phyloP scores from a whole-genome alignment of 1,140 invertebrate species.

The Manduca sexta region DNA sequence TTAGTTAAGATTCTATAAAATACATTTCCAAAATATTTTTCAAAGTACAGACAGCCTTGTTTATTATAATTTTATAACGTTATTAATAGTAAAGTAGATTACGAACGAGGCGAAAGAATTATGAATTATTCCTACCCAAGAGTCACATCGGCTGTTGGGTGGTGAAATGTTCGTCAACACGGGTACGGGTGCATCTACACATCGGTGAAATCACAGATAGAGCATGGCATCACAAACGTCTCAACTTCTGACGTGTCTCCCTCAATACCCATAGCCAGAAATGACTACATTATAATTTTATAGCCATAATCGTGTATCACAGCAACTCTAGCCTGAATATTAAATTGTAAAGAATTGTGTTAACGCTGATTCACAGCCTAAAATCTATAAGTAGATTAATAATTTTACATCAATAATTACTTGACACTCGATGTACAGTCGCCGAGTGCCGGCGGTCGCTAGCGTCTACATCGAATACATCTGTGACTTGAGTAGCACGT shows the following conservation, averaged over 20 bases:
- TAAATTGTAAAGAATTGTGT: constrained; percentile 58
- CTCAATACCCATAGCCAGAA: constrained; percentile 30
- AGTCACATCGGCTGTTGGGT: constrained; percentile 12
- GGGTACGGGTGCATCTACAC: constrained; percentile 31
- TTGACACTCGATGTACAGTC: constrained; percentile 20
- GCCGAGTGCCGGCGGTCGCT: background rate
- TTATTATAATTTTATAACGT: constrained; percentile 15
- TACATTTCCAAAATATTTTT: constrained; percentile 20
- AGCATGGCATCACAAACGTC: constrained; percentile 29
- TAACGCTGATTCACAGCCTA: constrained; percentile 66
- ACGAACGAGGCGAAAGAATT: constrained; percentile 15
- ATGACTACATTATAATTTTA: constrained; percentile 50
- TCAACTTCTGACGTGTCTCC: constrained; percentile 13
- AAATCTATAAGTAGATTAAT: constrained; percentile 49
- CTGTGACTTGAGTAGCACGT: too few species aligned
- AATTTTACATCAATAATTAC: constrained; percentile 48
- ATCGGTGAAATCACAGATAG: constrained; percentile 51
- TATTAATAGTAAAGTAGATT: constrained; percentile 7
- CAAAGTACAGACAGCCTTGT: constrained; percentile 22
- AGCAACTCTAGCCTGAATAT: constrained; percentile 71
- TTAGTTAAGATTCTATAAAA: constrained; percentile 15
- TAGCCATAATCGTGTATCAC: constrained; percentile 71
- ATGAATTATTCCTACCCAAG: constrained; percentile 13
- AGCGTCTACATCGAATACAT: background rate
- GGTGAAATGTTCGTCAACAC: constrained; percentile 8